phyloP scores from a whole-genome alignment of 2,113 vertebrate genomes.

The Pseudonaja textilis region DNA sequence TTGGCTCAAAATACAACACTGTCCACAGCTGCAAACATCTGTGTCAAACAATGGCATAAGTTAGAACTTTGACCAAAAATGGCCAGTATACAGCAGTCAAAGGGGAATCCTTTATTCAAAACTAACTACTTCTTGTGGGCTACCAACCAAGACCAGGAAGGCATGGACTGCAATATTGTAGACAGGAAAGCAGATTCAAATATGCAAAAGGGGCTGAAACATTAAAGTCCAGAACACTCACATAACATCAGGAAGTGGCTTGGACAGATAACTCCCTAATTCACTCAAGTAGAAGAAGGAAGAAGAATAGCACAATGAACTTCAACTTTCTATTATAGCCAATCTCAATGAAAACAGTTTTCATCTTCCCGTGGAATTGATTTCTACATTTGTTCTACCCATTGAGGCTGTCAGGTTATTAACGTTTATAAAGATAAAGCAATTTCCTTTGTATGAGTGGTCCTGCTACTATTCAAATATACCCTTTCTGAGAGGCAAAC shows the following conservation, averaged over 20 bases:
- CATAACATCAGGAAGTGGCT: not conserved
- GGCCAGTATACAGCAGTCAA: not conserved
- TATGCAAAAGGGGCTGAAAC: not conserved
- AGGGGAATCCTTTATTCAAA: not conserved
- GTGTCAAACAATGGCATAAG: not conserved
- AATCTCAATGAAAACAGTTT: not conserved
- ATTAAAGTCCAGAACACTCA: not conserved
- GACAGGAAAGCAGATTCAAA: not conserved
- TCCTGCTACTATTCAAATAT: not conserved
- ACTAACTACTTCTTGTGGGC: not conserved
- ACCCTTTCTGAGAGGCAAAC: not conserved
- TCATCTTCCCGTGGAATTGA: not conserved
- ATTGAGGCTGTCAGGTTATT: not conserved
- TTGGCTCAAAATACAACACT: not conserved
- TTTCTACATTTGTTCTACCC: not conserved
- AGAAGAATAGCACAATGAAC: not conserved
- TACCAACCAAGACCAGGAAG: not conserved
- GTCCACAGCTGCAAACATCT: not conserved
- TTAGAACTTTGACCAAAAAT: not conserved
- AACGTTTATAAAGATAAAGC: not conserved
- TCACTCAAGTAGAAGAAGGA: not conserved
- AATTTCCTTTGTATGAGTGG: not conserved
- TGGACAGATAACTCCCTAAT: not conserved
- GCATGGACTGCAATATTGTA: not conserved
- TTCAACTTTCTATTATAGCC: not conserved